Conservation (phyloP, 2,797 vertebrate species). For the Pachyuromys duprasi region DNA sequence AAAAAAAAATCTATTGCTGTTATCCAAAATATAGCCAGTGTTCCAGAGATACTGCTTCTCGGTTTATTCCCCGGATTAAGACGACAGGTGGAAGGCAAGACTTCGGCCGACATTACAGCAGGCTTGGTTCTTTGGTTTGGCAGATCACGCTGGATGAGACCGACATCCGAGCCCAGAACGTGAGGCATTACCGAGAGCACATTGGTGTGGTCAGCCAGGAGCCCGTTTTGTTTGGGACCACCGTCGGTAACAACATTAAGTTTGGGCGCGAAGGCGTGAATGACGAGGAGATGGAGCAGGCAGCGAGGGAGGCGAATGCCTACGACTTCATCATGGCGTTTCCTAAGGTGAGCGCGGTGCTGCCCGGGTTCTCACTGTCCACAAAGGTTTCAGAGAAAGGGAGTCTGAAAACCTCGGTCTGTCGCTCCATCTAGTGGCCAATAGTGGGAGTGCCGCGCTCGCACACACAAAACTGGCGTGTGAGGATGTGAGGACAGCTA, state of each 20-base stretch:
- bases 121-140: slow-evolving; percentile 16
- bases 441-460: slow-evolving; percentile 61
- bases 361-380: background rate
- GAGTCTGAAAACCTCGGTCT: slow-evolving; percentile 71
- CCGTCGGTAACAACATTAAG: slow-evolving; percentile 81
- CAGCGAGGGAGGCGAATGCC: slow-evolving; percentile 83
- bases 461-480: background rate
- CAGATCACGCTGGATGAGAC: slow-evolving; percentile 81
- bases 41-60: slow-evolving; percentile 7
- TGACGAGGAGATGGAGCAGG: slow-evolving; percentile 81
- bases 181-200: slow-evolving; percentile 82
- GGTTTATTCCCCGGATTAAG: background rate
- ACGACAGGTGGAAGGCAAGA: background rate
- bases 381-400: background rate
- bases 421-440: slow-evolving; percentile 84
- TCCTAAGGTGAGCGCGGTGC: slow-evolving; percentile 75
- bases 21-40: slow-evolving; percentile 7
- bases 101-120: background rate
- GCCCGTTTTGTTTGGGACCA: slow-evolving; percentile 84
- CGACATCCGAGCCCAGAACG: slow-evolving; percentile 73
- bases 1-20: slow-evolving; percentile 37
- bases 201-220: slow-evolving; percentile 84
- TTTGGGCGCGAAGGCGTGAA: slow-evolving; percentile 81
- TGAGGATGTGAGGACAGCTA: background rate
- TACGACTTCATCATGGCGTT: slow-evolving; percentile 84